Base-by-base conservation (phyloP, 2,888 invertebrate species). In the Pseudanteris insignis region DNA sequence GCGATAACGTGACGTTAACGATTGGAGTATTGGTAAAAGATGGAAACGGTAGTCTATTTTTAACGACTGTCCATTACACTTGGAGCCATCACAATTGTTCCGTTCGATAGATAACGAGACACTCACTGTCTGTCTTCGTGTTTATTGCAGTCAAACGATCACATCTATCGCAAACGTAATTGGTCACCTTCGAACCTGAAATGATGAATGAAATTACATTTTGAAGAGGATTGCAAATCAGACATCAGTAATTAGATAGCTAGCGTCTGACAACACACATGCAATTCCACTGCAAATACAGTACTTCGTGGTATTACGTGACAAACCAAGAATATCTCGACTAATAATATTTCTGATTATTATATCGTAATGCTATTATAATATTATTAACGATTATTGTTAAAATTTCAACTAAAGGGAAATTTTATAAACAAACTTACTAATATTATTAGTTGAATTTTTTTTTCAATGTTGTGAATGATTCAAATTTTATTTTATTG, bases 161-260 rank as follows among this genome's bases (percentile, higher is more conserved):
- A n/a, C n/a, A n/a, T n/a, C 26, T 7, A 25, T 44, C n/a, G n/a
- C n/a, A n/a, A n/a, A n/a, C n/a, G 29, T 53, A 53, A 60, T 60
- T 47, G 36, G 36, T 50, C 44, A 40, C 54, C 33, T 29, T 32
- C 36, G 30, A 36, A 37, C 48, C 43, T 44, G 33, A 47, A 53
- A 47, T 47, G 47, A 53, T 41, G 28, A 60, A 54, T 54, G 60
- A 38, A 48, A 47, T 54, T 47, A 32, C 48, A 26, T 36, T 60
- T 54, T 13, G 30, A 30, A 25, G 14, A 41, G 26, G 47, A 30
- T 40, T 47, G 15, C 25, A 54, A 60, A 54, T 54, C 48, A 60
- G 34, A 60, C 46, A 38, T 18, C 47, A 33, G 38, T 60, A 48
- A 60, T 60, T 60, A 60, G 43, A 55, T 55, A 43, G 50, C 25